phyloP scores from a whole-genome alignment of 2,888 invertebrate species.

The Pristionchus maxplancki region DNA sequence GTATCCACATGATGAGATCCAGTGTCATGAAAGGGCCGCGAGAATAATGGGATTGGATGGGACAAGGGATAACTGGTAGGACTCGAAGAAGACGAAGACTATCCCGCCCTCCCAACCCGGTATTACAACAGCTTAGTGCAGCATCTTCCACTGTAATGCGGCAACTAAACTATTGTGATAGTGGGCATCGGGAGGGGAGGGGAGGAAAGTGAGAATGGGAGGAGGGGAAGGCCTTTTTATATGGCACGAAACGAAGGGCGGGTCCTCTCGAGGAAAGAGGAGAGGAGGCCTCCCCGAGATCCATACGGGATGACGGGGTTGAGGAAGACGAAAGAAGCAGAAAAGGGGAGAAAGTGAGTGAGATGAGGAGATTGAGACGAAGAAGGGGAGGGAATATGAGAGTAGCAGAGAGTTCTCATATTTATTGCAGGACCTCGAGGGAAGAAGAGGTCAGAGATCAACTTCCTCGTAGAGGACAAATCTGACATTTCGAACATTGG shows the following conservation, averaged over 20 bases:
- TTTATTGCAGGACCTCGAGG: neutral
- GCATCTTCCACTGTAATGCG: neutral
- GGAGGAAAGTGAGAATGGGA: neutral
- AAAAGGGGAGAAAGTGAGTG: neutral
- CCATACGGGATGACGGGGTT: neutral
- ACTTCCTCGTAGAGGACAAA: neutral
- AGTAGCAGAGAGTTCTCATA: neutral
- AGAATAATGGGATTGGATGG: neutral
- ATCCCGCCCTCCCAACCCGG: neutral
- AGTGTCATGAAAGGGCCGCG: neutral
- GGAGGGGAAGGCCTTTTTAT: neutral
- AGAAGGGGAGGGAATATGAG: neutral
- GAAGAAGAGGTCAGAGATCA: neutral
- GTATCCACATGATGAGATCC: neutral
- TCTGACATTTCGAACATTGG: conserved; percentile 23
- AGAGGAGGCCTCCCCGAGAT: neutral
- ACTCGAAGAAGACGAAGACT: neutral
- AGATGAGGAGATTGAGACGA: neutral
- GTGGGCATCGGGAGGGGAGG: neutral
- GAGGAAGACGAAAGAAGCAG: neutral
- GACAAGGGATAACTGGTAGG: neutral
- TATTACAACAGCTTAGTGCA: neutral
- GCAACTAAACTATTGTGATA: neutral
- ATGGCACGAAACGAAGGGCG: neutral
- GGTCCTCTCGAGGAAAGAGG: neutral